Percentiles rank a stretch among this genome's conserved stretches.
phyloP scores from a whole-genome alignment of 1,140 invertebrate genomes.

The Drosophila bipectinata region DNA sequence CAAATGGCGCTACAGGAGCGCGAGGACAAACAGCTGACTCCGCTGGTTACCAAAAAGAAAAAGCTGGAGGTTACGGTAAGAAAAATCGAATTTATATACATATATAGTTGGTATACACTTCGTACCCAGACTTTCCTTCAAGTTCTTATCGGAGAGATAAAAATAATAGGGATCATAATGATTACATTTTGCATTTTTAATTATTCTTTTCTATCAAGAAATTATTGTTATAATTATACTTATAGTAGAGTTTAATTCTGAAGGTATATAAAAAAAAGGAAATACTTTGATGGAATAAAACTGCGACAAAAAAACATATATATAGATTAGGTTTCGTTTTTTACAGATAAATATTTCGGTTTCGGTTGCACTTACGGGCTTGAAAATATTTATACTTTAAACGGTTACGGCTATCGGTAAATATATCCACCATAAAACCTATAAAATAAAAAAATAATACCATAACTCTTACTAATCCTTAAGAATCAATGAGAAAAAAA shows the following conservation, averaged over 20 bases:
- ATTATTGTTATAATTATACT: too few relatives aligned
- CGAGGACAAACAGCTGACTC: constrained; percentile 68
- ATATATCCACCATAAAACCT: background rate
- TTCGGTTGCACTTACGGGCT: background rate
- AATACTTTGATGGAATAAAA: too few relatives aligned
- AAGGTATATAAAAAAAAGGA: too few relatives aligned
- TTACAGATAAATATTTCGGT: background rate
- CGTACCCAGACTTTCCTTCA: background rate
- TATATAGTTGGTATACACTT: background rate
- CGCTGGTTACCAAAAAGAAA: constrained; percentile 45
- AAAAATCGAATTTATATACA: background rate
- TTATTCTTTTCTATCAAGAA: too few relatives aligned
- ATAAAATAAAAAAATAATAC: too few relatives aligned
- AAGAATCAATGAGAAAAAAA: too few relatives aligned
- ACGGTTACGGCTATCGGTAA: background rate
- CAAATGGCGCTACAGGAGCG: constrained; percentile 63
- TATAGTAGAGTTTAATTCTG: too few relatives aligned
- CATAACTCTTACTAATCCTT: too few relatives aligned
- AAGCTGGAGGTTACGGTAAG: constrained; percentile 34
- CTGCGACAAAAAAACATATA: too few relatives aligned
- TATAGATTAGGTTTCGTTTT: background rate
- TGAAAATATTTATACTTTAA: background rate
- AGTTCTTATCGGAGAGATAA: background rate
- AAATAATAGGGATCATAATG: background rate
- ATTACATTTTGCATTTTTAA: background rate